phyloP scores from a whole-genome alignment of 1,140 invertebrate species.

The Bombus haemorrhoidalis region DNA sequence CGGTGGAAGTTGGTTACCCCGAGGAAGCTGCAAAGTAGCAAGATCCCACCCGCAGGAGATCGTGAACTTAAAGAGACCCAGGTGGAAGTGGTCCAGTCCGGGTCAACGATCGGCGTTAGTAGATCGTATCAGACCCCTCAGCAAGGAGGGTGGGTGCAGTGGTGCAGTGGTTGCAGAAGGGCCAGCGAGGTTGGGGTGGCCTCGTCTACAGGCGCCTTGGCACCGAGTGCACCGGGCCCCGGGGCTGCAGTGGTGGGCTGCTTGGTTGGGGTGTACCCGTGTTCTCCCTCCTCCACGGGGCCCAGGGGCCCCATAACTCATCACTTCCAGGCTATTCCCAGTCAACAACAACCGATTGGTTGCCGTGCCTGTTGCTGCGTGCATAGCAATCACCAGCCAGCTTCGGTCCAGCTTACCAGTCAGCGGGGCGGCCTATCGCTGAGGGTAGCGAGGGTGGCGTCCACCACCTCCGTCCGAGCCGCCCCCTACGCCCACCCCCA shows the following conservation, averaged over 20 bases:
- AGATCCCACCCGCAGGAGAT: constrained; percentile 75
- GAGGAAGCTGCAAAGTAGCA: constrained; percentile 64
- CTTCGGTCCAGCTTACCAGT: constrained; percentile 79
- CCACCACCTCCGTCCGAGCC: constrained; percentile 83
- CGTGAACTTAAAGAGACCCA: constrained; percentile 66
- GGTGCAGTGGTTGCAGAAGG: constrained; percentile 77
- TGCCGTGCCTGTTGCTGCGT: constrained; percentile 79
- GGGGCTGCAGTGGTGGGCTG: constrained; percentile 83
- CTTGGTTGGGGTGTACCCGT: constrained; percentile 84
- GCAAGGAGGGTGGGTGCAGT: constrained; percentile 73
- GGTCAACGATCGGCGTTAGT: constrained; percentile 65
- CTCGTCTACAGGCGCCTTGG: constrained; percentile 78
- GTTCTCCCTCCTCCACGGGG: constrained; percentile 80
- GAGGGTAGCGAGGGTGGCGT: constrained; percentile 83
- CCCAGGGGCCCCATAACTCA: constrained; percentile 81
- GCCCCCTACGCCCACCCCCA: constrained; percentile 82
- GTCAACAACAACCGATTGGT: constrained; percentile 63
- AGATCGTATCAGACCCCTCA: constrained; percentile 57
- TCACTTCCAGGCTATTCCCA: constrained; percentile 70
- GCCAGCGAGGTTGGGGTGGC: constrained; percentile 79
- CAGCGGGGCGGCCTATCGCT: constrained; percentile 81
- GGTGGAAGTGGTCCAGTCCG: constrained; percentile 69
- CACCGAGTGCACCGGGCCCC: constrained; percentile 79
- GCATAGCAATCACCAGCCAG: constrained; percentile 73
- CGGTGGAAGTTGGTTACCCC: constrained; percentile 8